Evolutionary conservation across 2,797 vertebrate genomes (phyloP).

Genomic region (Lithobates pipiens): DNA sequence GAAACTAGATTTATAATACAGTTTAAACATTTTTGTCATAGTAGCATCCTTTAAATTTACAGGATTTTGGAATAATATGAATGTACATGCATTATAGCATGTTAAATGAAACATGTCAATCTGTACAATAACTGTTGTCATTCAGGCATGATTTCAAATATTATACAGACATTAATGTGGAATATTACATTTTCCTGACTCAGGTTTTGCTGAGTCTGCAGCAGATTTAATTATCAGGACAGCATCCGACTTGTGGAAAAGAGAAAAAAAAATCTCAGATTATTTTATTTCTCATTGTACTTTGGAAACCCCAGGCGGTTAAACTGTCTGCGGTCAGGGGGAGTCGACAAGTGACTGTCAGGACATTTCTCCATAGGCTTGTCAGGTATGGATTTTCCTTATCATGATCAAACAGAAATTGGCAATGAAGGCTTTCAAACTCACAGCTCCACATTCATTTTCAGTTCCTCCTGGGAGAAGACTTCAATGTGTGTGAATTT

Average conservation of each 20-base stretch:
- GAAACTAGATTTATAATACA: too few species aligned
- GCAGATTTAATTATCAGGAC: slow-evolving; percentile 20
- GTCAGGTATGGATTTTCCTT: slow-evolving; percentile 42
- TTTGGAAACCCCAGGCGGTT: slow-evolving; percentile 24
- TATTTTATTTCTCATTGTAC: slow-evolving; percentile 6
- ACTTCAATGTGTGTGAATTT: slow-evolving; percentile 8
- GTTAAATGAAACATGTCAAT: slow-evolving; percentile 1
- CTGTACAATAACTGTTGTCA: slow-evolving; percentile 31
- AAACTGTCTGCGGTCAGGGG: slow-evolving; percentile 43
- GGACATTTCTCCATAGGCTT: slow-evolving; percentile 39
- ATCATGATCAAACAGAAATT: slow-evolving; percentile 45
- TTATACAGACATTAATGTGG: slow-evolving; percentile 6
- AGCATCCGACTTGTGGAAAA: not conserved
- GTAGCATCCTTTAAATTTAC: too few species aligned
- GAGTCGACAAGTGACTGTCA: slow-evolving; percentile 42
- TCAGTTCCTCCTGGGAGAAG: slow-evolving; percentile 10
- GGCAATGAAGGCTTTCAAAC: slow-evolving; percentile 30
- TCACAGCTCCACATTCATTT: slow-evolving; percentile 11
- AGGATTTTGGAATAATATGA: not conserved
- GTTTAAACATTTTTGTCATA: too few species aligned
- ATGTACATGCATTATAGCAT: not conserved
- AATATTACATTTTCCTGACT: slow-evolving; percentile 18
- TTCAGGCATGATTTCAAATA: not conserved
- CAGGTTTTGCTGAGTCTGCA: slow-evolving; percentile 19
- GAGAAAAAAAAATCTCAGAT: not conserved